Conservation (phyloP, 2,888 invertebrate species). For the Heliconius sara region DNA sequence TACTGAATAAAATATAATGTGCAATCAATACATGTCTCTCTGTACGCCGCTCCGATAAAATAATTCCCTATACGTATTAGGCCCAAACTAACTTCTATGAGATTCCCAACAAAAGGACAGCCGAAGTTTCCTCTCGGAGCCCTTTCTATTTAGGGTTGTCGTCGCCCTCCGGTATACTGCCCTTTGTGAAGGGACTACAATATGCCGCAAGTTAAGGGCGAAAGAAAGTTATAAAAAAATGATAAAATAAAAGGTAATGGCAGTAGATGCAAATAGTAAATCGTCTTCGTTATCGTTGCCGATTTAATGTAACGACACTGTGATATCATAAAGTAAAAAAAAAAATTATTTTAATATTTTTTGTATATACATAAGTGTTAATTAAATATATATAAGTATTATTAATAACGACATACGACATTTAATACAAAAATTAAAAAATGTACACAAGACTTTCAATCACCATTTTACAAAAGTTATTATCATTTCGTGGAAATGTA, state of each 20-base stretch:
- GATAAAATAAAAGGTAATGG: conserved; percentile 25
- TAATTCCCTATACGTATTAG: conserved; percentile 40
- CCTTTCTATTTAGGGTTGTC: conserved; percentile 79
- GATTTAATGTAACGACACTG: background rate
- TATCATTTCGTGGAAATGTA: no score
- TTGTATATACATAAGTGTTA: background rate
- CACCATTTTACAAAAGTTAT: no score
- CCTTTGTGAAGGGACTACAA: conserved; percentile 60
- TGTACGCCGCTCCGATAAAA: conserved; percentile 28
- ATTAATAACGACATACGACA: background rate
- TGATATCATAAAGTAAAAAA: background rate
- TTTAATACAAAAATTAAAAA: background rate
- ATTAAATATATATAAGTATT: background rate
- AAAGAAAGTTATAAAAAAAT: conserved; percentile 40
- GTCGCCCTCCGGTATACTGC: conserved; percentile 75
- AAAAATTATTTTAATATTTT: background rate
- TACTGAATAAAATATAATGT: conserved; percentile 35
- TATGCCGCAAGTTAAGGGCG: conserved; percentile 62
- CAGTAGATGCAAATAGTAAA: conserved; percentile 23
- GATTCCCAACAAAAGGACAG: conserved; percentile 66
- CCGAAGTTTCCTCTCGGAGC: conserved; percentile 67
- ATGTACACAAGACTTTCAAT: background rate
- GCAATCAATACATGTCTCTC: conserved; percentile 20
- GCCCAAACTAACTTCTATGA: conserved; percentile 62
- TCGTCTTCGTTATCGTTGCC: background rate